Percentiles rank a stretch among this genome's conserved stretches.
These are phyloP conservation scores for Catharus ustulatus DNA, from an alignment of 2,797 vertebrate species.

Conservation along the genomic window DNA sequence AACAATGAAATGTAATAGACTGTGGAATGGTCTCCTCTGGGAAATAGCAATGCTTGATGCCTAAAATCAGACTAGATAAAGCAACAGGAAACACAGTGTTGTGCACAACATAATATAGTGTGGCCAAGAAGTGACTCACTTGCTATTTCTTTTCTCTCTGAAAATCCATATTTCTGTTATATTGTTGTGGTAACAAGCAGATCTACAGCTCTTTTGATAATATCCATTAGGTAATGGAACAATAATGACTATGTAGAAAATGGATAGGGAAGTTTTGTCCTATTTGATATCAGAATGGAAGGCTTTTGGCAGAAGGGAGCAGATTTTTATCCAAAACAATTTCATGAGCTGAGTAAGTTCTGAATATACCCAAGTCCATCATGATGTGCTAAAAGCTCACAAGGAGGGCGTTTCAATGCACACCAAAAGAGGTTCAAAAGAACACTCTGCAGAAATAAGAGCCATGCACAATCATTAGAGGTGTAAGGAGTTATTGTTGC, in stretches of 20 bases:
- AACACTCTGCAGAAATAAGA: background rate
- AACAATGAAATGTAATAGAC: background rate
- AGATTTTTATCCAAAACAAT: background rate
- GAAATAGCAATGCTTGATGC: background rate
- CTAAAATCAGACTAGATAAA: constrained; percentile 10
- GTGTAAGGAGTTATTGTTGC: background rate
- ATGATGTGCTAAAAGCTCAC: background rate
- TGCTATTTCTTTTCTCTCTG: constrained; percentile 5
- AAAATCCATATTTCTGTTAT: constrained; percentile 9
- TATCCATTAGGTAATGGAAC: background rate
- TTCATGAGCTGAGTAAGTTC: background rate
- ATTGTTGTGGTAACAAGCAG: background rate
- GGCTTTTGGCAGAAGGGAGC: background rate
- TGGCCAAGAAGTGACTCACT: background rate
- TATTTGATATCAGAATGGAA: background rate
- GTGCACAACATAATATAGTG: background rate
- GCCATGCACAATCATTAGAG: background rate
- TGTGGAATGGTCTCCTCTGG: background rate
- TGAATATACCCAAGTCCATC: background rate
- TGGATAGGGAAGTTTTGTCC: background rate
- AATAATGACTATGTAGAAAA: background rate
- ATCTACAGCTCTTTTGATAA: background rate
- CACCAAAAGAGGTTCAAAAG: background rate
- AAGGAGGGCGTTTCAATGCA: background rate
- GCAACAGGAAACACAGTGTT: background rate